Conservation (phyloP, 2,797 vertebrate genomes). For the Oreortyx pictus region DNA sequence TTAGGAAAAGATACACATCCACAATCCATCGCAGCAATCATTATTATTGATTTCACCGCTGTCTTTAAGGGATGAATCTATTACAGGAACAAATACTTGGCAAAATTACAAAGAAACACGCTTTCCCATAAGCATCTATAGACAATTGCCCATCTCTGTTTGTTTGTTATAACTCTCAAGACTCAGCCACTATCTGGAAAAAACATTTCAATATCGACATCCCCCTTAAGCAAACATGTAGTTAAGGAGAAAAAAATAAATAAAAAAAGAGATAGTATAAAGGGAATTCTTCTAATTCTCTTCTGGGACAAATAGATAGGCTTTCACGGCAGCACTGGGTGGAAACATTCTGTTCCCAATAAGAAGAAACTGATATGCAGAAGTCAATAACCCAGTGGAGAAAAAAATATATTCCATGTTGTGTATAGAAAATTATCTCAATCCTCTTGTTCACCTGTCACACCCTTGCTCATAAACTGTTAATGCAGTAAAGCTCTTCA, state of each 20-base stretch:
- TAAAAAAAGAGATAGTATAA: neutral
- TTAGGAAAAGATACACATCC: constrained; percentile 18
- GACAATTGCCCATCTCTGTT: constrained; percentile 67
- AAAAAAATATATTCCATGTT: neutral
- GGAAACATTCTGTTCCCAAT: neutral
- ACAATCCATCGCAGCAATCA: constrained; percentile 73
- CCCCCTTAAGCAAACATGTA: constrained; percentile 35
- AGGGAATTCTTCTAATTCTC: neutral
- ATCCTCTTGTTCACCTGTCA: constrained; percentile 14
- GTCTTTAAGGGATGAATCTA: constrained; percentile 72
- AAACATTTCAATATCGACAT: constrained; percentile 42
- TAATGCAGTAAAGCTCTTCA: constrained; percentile 52
- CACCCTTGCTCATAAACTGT: neutral
- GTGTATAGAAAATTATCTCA: constrained; percentile 10
- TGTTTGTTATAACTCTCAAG: constrained; percentile 62
- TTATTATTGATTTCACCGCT: constrained; percentile 76
- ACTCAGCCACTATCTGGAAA: constrained; percentile 68
- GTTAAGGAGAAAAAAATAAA: neutral
- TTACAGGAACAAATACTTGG: constrained; percentile 76
- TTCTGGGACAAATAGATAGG: neutral
- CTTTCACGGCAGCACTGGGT: neutral
- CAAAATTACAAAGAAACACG: constrained; percentile 61
- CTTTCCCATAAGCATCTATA: constrained; percentile 71
- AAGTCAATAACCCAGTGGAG: neutral
- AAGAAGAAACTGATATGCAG: neutral